Evolutionary conservation across 2,888 invertebrate species (phyloP), one percentile per base, ranked within the genome.

Genomic region (Gymnosoma rotundatum): DNA sequence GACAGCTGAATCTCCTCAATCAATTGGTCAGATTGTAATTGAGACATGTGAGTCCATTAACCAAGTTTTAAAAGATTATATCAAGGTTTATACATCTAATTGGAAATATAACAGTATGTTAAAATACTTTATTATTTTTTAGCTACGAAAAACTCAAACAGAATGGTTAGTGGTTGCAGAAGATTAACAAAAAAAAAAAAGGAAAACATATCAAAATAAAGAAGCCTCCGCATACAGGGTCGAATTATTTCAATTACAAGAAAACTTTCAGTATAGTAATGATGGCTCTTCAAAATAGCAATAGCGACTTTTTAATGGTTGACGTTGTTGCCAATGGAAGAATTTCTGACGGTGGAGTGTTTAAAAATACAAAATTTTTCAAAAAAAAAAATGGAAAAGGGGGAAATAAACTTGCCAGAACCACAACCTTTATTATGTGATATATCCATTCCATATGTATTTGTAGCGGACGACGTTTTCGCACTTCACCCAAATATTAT

Each of bases 141-240:
- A 85, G 66, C 48, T 85, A n/a, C 75, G 61, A 60, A 70, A 74
- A 75, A 70, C 80, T 69, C 48, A 14, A 12, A 66, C 48, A 20
- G 76, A 78, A 58, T 80, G 78, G 81, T 52, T 79, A 52, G 48
- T 18, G 42, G 67, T 52, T 21, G 78, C 74, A 38, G 67, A 50
- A 36, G 70, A 70, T 48, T 82, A n/a, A 64, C 73, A 63, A 14
- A 80, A 74, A 81, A 61, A n/a, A n/a, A n/a, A n/a, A 83, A 70
- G 84, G 83, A 58, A 86, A 86, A 70, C 84, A 86, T 66, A 52
- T 84, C 21, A 63, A 66, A 36, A 82, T 82, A 63, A 69, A 56
- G 25, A 25, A 25, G 25, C 25, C 25, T 25, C 25, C 25, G 25
- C 25, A 25, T 25, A 25, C 25, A 25, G 25, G 25, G 25, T 25